Conservation (phyloP, 2,113 vertebrate genomes). For the Saguinus midas region DNA sequence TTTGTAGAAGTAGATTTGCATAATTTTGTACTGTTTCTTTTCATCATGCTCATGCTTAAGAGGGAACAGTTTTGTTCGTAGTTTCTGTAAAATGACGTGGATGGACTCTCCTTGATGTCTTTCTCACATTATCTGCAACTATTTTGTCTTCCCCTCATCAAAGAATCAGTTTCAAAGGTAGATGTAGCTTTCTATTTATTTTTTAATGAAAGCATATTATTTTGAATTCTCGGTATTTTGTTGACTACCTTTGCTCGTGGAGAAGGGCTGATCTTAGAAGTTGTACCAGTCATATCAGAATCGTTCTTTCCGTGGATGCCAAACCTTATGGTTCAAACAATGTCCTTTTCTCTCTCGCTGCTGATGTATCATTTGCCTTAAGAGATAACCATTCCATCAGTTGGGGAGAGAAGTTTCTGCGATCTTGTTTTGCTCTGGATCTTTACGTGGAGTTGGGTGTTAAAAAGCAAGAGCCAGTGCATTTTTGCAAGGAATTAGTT, state of each 20-base stretch:
- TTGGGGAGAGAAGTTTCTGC: background rate
- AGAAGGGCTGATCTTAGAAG: background rate
- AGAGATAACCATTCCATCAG: background rate
- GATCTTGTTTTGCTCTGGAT: background rate
- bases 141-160: background rate
- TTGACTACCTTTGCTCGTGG: background rate
- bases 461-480: background rate
- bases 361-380: background rate
- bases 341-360: background rate
- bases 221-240: background rate
- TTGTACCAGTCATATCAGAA: background rate
- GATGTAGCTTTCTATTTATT: background rate
- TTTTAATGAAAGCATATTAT: background rate
- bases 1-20: background rate
- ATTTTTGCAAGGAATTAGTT: background rate
- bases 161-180: background rate
- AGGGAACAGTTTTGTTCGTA: background rate
- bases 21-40: background rate
- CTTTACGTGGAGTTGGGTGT: background rate
- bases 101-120: too few species aligned
- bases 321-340: background rate
- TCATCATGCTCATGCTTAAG: background rate
- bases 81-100: background rate
- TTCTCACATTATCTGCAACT: background rate
- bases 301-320: background rate